These are phyloP conservation scores for Corythaixoides concolor DNA, from an alignment of 2,113 vertebrate species.

Conservation along the genomic window DNA sequence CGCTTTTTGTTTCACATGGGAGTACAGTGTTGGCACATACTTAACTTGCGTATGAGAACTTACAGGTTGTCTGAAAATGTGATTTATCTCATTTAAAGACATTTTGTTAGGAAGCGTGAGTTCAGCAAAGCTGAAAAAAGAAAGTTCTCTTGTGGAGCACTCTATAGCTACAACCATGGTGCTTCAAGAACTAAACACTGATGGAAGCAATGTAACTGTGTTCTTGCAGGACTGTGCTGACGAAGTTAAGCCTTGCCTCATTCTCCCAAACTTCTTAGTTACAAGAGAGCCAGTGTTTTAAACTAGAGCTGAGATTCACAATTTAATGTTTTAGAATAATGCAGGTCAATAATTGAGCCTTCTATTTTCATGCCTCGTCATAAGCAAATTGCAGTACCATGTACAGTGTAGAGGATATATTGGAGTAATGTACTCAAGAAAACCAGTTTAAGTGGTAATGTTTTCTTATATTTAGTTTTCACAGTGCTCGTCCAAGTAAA, in stretches of 20 bases:
- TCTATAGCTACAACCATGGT: neutral
- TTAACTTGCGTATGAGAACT: neutral
- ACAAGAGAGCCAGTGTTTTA: neutral
- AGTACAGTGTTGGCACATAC: neutral
- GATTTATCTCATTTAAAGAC: neutral
- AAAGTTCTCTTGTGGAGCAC: neutral
- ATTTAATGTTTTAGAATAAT: neutral
- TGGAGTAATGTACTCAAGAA: neutral
- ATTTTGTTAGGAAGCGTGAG: neutral
- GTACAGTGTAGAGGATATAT: neutral
- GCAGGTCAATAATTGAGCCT: neutral
- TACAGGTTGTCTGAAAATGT: neutral
- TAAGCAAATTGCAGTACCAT: neutral
- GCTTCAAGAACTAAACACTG: neutral
- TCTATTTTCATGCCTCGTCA: neutral
- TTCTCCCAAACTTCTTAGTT: neutral
- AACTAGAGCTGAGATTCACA: neutral
- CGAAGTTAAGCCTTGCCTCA: neutral
- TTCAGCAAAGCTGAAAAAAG: neutral
- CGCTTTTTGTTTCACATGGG: neutral
- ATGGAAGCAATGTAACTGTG: neutral
- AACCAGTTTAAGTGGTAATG: neutral
- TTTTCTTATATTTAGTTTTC: constrained; percentile 81
- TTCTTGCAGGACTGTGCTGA: neutral
- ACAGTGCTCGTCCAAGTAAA: constrained; percentile 86